A percentile compares a stretch with the other conserved stretches of the same genome.
phyloP scores from a whole-genome alignment of 1,140 invertebrate species.

The Amphibalanus amphitrite region DNA sequence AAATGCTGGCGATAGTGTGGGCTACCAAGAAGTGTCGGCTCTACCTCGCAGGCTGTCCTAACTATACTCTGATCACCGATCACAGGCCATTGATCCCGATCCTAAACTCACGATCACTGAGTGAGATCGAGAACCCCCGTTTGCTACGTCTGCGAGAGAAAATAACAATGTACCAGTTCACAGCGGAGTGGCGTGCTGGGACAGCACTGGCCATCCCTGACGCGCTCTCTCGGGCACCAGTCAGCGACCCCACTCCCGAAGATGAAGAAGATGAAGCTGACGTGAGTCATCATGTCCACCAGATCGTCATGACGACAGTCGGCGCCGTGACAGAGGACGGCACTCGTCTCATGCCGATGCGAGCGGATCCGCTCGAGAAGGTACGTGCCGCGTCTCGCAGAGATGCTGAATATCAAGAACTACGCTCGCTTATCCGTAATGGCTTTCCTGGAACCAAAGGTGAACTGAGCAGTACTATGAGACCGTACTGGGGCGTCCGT shows the following conservation, averaged over 20 bases:
- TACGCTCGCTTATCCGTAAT: background rate
- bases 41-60: slow-evolving; percentile 8
- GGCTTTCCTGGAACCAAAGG: slow-evolving; percentile 7
- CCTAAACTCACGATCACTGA: slow-evolving; percentile 7
- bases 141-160: background rate
- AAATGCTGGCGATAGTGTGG: too few species aligned
- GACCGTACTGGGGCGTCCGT: slow-evolving; percentile 9
- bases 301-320: slow-evolving; percentile 1
- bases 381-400: background rate
- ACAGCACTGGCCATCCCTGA: slow-evolving; percentile 4
- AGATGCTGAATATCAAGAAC: slow-evolving; percentile 3
- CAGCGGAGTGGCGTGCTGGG: slow-evolving; percentile 5
- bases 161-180: slow-evolving; percentile 4
- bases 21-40: slow-evolving; percentile 12
- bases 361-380: background rate
- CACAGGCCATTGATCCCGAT: slow-evolving; percentile 13
- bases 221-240: slow-evolving; percentile 6
- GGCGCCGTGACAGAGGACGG: background rate
- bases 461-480: background rate
- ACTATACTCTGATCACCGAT: slow-evolving; percentile 11
- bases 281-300: background rate
- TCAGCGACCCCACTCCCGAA: slow-evolving; percentile 1
- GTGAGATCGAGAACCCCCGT: slow-evolving; percentile 9
- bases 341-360: background rate
- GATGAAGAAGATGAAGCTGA: slow-evolving; percentile 7